These are phyloP conservation scores for Intellagama lesueurii DNA, from an alignment of 2,797 vertebrate species.

Conservation along the genomic window DNA sequence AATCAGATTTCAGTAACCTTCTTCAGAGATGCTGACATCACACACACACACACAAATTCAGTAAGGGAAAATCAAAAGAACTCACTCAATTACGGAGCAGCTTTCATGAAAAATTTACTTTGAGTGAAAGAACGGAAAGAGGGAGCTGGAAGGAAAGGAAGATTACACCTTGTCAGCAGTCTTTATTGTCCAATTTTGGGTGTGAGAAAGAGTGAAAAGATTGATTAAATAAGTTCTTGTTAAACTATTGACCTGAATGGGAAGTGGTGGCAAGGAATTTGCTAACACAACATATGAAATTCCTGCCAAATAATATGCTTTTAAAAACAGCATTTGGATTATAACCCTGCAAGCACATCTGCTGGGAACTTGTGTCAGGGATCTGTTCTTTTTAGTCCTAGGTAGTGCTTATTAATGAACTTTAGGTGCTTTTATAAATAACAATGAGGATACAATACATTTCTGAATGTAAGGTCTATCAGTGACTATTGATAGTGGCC, in stretches of 20 bases:
- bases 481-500: not conserved
- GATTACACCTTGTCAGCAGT: conserved; percentile 7
- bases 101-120: conserved; percentile 31
- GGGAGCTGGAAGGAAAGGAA: not conserved
- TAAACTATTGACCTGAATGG: not conserved
- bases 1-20: conserved; percentile 32
- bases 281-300: not conserved
- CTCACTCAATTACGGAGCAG: rapidly evolving
- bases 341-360: not conserved
- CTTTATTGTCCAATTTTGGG: conserved; percentile 21
- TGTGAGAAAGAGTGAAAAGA: conserved; percentile 21
- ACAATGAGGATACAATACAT: not conserved
- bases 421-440: not conserved
- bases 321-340: not conserved
- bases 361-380: not conserved
- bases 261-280: conserved; percentile 1
- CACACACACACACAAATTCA: not conserved
- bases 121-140: not conserved
- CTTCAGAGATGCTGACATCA: conserved; percentile 36
- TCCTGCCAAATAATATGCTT: not conserved
- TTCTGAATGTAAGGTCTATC: not conserved
- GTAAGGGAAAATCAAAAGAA: conserved; percentile 62
- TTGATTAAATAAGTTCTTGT: not conserved
- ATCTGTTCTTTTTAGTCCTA: not conserved
- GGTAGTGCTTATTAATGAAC: not conserved